Evolutionary conservation across 2,888 invertebrate species (phyloP).

Genomic region (Euphydryas editha): DNA sequence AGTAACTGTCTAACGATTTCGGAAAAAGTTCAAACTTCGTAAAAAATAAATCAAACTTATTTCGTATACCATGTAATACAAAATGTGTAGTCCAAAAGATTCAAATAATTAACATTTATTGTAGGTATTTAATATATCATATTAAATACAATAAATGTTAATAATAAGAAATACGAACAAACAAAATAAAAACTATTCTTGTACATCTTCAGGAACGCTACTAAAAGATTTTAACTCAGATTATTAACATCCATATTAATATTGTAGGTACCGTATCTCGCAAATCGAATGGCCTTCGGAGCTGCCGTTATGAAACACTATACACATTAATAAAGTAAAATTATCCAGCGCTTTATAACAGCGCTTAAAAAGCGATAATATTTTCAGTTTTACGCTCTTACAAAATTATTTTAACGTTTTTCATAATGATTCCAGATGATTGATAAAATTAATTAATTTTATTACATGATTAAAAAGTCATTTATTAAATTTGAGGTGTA

Average conservation of each 20-base stretch:
- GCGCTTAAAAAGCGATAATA: constrained; percentile 30
- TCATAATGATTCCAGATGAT: constrained; percentile 1
- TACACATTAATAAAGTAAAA: constrained; percentile 7
- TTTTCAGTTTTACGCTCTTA: constrained; percentile 17
- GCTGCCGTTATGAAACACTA: background rate
- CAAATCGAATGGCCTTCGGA: constrained; percentile 7
- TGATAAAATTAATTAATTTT: background rate
- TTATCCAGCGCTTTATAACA: constrained; percentile 30
- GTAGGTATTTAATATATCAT: too few species aligned
- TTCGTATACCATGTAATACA: background rate
- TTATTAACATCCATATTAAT: constrained; percentile 9
- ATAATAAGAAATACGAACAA: too few species aligned
- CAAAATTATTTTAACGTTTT: constrained; percentile 23
- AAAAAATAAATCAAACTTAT: background rate
- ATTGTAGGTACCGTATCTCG: constrained; percentile 3
- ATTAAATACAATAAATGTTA: too few species aligned
- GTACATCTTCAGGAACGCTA: too few species aligned
- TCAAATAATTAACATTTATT: too few species aligned
- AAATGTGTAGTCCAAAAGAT: too few species aligned
- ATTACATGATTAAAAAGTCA: background rate
- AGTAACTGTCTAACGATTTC: constrained; percentile 11
- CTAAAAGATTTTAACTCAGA: background rate
- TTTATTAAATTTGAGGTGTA: background rate
- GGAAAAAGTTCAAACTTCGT: background rate
- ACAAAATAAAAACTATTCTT: too few species aligned